A percentile compares a stretch with the other conserved stretches of the same genome.
Conservation (phyloP, 2,113 vertebrate genomes). For the Dolichotis patagonum region DNA sequence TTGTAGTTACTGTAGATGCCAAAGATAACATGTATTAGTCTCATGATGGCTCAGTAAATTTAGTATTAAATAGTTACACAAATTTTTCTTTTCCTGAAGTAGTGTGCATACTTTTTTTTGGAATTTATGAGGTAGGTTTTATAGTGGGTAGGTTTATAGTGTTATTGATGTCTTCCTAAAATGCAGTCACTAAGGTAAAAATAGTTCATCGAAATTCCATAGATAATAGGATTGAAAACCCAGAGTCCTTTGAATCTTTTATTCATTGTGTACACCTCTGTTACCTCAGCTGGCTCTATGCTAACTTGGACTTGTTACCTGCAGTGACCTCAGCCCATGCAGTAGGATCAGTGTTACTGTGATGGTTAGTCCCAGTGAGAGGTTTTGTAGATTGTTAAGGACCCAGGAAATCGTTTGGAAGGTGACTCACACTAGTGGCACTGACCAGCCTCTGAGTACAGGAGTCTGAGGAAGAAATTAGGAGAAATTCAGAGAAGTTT, state of each 20-base stretch:
- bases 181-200: background rate
- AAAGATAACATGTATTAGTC: background rate
- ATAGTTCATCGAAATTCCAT: background rate
- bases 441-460: background rate
- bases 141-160: background rate
- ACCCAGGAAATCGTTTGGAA: background rate
- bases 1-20: background rate
- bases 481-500: background rate
- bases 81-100: background rate
- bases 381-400: background rate
- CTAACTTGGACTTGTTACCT: background rate
- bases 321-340: background rate
- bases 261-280: background rate
- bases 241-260: background rate
- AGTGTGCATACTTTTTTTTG: background rate
- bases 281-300: background rate
- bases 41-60: background rate
- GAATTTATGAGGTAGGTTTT: too few relatives aligned
- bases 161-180: constrained; percentile 13
- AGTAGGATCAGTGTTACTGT: background rate
- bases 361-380: background rate
- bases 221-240: background rate
- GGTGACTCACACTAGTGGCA: background rate
- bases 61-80: background rate
- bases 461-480: background rate